Evolutionary conservation across 2,113 vertebrate genomes (phyloP).

Genomic region (Cyphotilapia sp.): DNA sequence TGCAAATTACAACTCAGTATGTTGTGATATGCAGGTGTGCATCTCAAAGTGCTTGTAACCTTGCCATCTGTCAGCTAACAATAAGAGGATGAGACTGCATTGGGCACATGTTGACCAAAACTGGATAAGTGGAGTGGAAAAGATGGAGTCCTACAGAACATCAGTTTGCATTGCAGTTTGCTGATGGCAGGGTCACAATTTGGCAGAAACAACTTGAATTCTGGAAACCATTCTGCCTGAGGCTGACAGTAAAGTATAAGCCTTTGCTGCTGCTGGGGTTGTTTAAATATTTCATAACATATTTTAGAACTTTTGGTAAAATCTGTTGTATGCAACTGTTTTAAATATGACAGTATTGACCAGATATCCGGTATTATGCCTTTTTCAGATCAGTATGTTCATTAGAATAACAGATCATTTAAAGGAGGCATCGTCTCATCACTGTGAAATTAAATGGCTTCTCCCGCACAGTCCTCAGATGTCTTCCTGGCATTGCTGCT

Average conservation of each 20-base stretch:
- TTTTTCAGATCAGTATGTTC: neutral
- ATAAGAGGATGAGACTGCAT: conserved; percentile 5
- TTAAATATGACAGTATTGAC: neutral
- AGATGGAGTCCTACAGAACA: neutral
- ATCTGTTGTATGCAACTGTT: neutral
- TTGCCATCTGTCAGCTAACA: conserved; percentile 17
- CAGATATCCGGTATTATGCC: neutral
- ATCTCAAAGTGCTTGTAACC: neutral
- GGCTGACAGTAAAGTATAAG: neutral
- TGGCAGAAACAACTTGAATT: neutral
- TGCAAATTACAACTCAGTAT: neutral
- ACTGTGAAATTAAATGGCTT: neutral
- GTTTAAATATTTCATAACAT: neutral
- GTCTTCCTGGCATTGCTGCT: neutral
- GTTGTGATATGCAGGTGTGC: neutral
- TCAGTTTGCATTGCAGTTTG: neutral
- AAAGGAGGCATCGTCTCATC: neutral
- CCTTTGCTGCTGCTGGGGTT: neutral
- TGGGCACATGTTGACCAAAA: neutral
- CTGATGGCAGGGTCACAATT: neutral
- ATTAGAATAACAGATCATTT: neutral
- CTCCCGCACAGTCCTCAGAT: neutral
- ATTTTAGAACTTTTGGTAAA: neutral
- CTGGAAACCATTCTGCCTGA: neutral
- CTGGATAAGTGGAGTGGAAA: neutral